Evolutionary conservation across 2,113 vertebrate species (phyloP).

Genomic region (Sturnus vulgaris): DNA sequence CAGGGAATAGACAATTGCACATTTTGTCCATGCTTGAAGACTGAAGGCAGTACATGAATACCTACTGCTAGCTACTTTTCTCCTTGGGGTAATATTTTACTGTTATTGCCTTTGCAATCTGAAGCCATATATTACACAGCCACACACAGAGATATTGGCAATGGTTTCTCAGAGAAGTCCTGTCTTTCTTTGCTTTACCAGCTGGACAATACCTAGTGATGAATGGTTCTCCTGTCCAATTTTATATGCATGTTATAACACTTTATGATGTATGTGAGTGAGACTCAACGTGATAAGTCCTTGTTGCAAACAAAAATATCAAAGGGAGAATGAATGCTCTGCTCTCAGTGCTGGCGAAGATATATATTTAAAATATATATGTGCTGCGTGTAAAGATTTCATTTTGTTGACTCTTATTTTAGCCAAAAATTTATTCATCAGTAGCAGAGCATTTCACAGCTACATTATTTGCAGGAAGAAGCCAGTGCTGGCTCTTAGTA

Average conservation of each 20-base stretch:
- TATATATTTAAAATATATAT: conserved; percentile 55
- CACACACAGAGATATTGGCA: conserved; percentile 42
- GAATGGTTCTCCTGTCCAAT: conserved; percentile 53
- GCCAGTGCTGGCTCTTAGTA: conserved; percentile 2
- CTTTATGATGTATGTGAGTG: conserved; percentile 55
- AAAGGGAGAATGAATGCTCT: conserved; percentile 37
- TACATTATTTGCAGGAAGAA: conserved; percentile 34
- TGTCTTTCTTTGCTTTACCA: conserved; percentile 23
- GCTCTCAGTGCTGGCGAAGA: background rate
- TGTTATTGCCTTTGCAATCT: conserved; percentile 55
- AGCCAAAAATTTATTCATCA: conserved; percentile 47
- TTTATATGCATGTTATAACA: conserved; percentile 59
- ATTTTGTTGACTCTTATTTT: conserved; percentile 27
- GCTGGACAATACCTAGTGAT: conserved; percentile 63
- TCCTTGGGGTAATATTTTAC: conserved; percentile 60
- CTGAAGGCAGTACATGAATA: conserved; percentile 15
- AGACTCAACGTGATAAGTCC: conserved; percentile 33
- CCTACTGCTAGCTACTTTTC: conserved; percentile 26
- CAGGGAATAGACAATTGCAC: background rate
- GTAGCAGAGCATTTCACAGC: conserved; percentile 34
- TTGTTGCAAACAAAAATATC: conserved; percentile 43
- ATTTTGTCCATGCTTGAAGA: background rate
- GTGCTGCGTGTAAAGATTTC: conserved; percentile 18
- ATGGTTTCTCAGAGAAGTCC: conserved; percentile 37
- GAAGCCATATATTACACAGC: conserved; percentile 55